Evolutionary conservation across 2,797 vertebrate genomes (phyloP), one percentile per base, ranked within the genome.

Genomic region (Tamandua tetradactyla): DNA sequence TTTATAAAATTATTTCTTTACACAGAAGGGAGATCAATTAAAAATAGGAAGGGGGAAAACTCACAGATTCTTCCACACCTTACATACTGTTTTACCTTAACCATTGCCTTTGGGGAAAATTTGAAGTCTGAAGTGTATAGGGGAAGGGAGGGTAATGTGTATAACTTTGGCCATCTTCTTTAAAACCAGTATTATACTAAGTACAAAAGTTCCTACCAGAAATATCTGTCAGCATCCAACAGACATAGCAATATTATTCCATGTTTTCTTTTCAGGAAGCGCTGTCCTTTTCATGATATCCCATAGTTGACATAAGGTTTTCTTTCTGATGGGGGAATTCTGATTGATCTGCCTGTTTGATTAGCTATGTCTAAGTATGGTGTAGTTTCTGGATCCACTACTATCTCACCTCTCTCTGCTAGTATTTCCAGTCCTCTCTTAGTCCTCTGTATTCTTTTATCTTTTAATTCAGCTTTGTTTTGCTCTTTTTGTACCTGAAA

Each of bases 301-400:
- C 99, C 99, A 99, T 99, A 4, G 99, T 99, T 96, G 99, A 97
- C 96, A 99, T 99, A 71, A 99, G 99, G 2, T 97, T 99, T 99
- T 97, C 98, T 99, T 91, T 99, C 98, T 14, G 87, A 68, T 59
- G 97, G 96, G 2, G 99, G 99, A 94, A 99, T 99, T 84, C 97
- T 97, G 27, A 99, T 99, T 0, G 99, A 98, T 91, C 99, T 99
- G 96, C 99, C 99, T 59, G 98, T 99, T 97, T 99, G 99, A 98
- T 99, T 99, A 1, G 99, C 99, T 69, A 99, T 99, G 97, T 99
- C 99, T 91, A 99, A 97, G 95, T 99, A 99, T 0, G 99, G 99
- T 5, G 92, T 96, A 25, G 98, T 98, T 40, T 98, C 98, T 0
- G 98, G 96, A 95, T 99, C 99, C 13, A 99, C 88, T 87, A 94